Percentiles rank a stretch among this genome's conserved stretches.
phyloP scores from a whole-genome alignment of 2,888 invertebrate genomes.

The Melanostoma mellinum region DNA sequence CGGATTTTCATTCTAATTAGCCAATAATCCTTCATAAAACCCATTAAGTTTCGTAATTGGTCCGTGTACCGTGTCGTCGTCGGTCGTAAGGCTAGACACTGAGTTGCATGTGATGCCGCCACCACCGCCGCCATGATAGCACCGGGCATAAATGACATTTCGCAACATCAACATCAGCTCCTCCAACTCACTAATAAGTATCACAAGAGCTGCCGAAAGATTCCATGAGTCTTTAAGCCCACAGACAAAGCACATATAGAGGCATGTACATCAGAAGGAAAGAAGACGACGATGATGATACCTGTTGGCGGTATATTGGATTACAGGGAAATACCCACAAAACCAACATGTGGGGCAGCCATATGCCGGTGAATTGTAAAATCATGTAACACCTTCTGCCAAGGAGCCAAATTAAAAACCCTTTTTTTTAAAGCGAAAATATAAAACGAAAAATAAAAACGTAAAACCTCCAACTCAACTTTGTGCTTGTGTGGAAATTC shows the following conservation, averaged over 20 bases:
- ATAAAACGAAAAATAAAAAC: not conserved
- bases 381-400: slow-evolving; percentile 65
- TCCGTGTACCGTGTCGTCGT: slow-evolving; percentile 31
- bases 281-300: not conserved
- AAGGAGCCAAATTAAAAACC: slow-evolving; percentile 59
- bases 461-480: not conserved
- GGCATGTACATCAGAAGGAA: slow-evolving; percentile 1
- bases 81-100: slow-evolving; percentile 26
- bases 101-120: slow-evolving; percentile 45
- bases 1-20: slow-evolving; percentile 75
- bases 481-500: slow-evolving; percentile 27
- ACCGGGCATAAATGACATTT: slow-evolving; percentile 59
- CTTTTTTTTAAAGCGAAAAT: slow-evolving; percentile 17
- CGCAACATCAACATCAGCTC: slow-evolving; percentile 38
- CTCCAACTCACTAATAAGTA: slow-evolving; percentile 21
- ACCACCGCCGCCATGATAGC: slow-evolving; percentile 29
- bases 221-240: slow-evolving; percentile 9
- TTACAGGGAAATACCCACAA: slow-evolving; percentile 49
- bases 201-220: slow-evolving; percentile 49
- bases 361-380: slow-evolving; percentile 62
- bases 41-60: slow-evolving; percentile 60
- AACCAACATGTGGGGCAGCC: slow-evolving; percentile 53
- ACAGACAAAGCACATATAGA: slow-evolving; percentile 26
- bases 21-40: slow-evolving; percentile 74
- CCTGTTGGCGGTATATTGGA: slow-evolving; percentile 62